Conservation (phyloP, 2,797 vertebrate genomes). For the Prionace glauca region DNA sequence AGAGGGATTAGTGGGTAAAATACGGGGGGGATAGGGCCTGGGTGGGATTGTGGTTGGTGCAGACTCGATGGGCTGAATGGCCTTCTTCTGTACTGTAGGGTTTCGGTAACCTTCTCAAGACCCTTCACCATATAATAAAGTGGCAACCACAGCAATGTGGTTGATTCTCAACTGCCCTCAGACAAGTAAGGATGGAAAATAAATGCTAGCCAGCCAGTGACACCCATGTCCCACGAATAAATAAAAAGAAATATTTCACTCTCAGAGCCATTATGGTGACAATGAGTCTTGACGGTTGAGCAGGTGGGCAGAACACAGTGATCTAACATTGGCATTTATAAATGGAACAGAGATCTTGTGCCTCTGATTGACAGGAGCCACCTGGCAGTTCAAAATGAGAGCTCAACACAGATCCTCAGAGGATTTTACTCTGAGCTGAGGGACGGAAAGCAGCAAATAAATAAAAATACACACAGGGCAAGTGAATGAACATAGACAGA, state of each 20-base stretch:
- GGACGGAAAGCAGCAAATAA: neutral
- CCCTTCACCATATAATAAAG: neutral
- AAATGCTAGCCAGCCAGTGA: no score
- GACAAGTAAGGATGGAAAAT: no score
- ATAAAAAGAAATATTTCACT: neutral
- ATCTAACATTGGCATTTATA: neutral
- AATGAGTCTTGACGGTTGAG: neutral
- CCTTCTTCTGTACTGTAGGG: no score
- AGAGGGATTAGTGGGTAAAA: no score
- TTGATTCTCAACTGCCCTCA: no score
- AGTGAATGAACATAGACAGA: neutral
- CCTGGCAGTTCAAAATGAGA: neutral
- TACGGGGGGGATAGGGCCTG: no score
- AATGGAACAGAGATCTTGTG: neutral
- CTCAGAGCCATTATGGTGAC: neutral
- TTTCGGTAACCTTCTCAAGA: neutral
- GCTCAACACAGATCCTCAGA: neutral
- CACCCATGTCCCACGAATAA: no score
- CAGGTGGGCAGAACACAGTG: neutral
- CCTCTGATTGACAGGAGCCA: neutral
- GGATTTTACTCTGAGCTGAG: neutral
- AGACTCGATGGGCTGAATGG: no score
- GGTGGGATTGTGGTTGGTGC: no score
- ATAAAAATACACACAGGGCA: neutral
- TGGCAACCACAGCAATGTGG: no score